Base-by-base conservation (phyloP, 2,888 invertebrate species). In the Aelia acuminata region DNA sequence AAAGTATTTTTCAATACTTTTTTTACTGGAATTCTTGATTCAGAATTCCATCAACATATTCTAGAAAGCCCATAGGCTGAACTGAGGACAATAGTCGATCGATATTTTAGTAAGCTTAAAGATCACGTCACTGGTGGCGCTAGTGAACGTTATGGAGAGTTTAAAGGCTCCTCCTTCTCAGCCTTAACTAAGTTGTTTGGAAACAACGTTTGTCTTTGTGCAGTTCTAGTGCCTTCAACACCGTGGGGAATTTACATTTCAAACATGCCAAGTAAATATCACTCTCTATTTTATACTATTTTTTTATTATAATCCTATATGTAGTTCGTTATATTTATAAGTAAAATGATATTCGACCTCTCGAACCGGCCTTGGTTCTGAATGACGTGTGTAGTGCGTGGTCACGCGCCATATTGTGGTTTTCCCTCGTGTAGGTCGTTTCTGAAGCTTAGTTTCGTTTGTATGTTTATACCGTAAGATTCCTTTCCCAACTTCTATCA, bases 261-360 rank as follows among this genome's bases (percentile, higher is more conserved):
- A n/a, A 26, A n/a, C 53, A 57, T 57, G 57, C 57, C 57, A 57
- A 57, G 57, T 57, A 57, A 57, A 26, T 57, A 57, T 57, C 11
- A 57, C 11, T 13, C 13, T 57, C n/a, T 26, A 26, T 57, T 49
- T 49, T 49, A 57, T 57, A 57, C 26, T 26, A 26, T 57, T 13
- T 57, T 57, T 57, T 57, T 57, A 26, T 7, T 13, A 57, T 57
- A 26, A 13, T 11, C 4, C 8, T 26, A 8, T n/a, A 13, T 11
- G 22, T 22, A 50, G 22, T 0, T 26, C 3, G 22, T 0, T 26
- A 13, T 57, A 26, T 57, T 26, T 1, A 1, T 26, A 3, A 57
- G 2, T 26, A 26, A 26, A 11, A 26, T 57, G 49, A 15, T 49
- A 49, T 49, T 11, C 49, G 13, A 49, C 15, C 49, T 15, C 49